These are phyloP conservation scores for Acinonyx jubatus DNA, from an alignment of 2,113 vertebrate species.

Conservation along the genomic window DNA sequence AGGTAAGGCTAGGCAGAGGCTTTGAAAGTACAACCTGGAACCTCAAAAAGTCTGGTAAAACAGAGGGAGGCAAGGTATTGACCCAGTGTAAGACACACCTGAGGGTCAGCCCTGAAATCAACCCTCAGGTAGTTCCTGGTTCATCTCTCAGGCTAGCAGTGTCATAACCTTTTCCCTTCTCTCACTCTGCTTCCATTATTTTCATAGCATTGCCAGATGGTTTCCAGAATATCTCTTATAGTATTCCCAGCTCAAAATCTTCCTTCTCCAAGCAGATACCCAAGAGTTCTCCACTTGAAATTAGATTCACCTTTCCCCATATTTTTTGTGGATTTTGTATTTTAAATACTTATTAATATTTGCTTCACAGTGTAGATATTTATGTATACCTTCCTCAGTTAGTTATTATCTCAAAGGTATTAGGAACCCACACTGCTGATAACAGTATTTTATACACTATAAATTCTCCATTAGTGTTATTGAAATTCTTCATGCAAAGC, in stretches of 20 bases:
- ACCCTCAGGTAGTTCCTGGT: neutral
- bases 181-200: neutral
- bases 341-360: constrained; percentile 36
- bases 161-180: neutral
- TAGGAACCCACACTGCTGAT: neutral
- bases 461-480: neutral
- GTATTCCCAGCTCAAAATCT: neutral
- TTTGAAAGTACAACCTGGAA: neutral
- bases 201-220: neutral
- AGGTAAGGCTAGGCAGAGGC: neutral
- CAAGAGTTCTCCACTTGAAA: constrained; percentile 13
- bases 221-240: neutral
- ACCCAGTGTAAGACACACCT: neutral
- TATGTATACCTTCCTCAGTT: neutral
- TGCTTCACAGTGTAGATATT: neutral
- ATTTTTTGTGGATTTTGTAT: neutral
- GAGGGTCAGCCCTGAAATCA: neutral
- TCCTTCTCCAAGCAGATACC: constrained; percentile 3
- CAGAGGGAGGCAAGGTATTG: neutral
- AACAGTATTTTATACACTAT: neutral
- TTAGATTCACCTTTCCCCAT: constrained; percentile 2
- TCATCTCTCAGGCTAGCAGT: neutral
- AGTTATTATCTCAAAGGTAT: neutral
- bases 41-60: neutral
- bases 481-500: neutral